These are phyloP conservation scores for Synanceia verrucosa DNA, from an alignment of 2,797 vertebrate genomes.

Conservation along the genomic window DNA sequence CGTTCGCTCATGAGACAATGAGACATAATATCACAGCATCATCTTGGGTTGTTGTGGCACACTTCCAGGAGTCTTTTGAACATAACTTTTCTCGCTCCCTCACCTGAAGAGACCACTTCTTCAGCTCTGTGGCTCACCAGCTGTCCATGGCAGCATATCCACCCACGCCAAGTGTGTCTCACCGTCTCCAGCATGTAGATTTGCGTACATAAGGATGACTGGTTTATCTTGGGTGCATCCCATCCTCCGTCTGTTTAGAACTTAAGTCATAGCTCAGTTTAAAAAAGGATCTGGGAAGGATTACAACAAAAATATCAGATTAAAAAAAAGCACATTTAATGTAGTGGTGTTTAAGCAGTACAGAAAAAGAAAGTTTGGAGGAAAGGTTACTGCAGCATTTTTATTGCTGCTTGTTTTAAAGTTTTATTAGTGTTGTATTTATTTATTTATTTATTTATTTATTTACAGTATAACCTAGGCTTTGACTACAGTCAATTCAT, in stretches of 20 bases:
- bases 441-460: not conserved
- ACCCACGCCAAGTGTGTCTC: constrained; percentile 3
- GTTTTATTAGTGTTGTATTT: not conserved
- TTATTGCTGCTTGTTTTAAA: not conserved
- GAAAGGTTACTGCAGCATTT: not conserved
- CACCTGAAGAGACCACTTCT: not conserved
- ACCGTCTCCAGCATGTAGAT: not conserved
- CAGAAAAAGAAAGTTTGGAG: not conserved
- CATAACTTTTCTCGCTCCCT: not conserved
- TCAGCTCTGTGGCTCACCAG: not conserved
- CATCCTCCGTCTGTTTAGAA: not conserved
- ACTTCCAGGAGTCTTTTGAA: not conserved
- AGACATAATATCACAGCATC: too few relatives aligned
- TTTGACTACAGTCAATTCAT: too few relatives aligned
- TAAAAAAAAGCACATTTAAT: not conserved
- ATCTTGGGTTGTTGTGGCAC: not conserved
- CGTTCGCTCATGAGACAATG: too few relatives aligned
- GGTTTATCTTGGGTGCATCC: not conserved
- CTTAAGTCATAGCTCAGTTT: not conserved
- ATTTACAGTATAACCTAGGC: too few relatives aligned
- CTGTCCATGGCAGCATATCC: not conserved
- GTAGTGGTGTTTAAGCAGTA: not conserved
- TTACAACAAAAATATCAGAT: not conserved
- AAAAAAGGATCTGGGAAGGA: not conserved
- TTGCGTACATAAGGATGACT: not conserved